Evolutionary conservation across 2,113 vertebrate genomes (phyloP), one percentile per base, ranked within the genome.

Genomic region (Glaucomys volans): DNA sequence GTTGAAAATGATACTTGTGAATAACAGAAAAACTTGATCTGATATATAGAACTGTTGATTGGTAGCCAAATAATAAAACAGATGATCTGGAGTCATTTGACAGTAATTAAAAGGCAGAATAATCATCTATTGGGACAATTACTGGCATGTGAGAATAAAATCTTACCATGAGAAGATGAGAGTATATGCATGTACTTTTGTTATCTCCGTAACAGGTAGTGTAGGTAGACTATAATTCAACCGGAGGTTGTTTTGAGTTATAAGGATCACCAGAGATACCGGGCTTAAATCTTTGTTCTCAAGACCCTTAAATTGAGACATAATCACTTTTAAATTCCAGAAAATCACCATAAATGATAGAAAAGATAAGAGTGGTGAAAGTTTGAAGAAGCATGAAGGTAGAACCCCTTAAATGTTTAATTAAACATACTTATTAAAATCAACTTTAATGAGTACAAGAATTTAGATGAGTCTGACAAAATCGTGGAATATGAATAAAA

Each of bases 1-100:
- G 35, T 76, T 96, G 72, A 40, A 80, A 97, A 95, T 90, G 75
- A n/a, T 91, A 79, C 79, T 90, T 86, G 14, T 6, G 3, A 72
- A 1, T 77, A 52, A 81, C 14, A 24, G 71, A 75, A 93, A 76
- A 32, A n/a, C 64, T 74, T 81, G 47, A 79, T 57, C 22, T 80
- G 24, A 86, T 50, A 69, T 8, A 86, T 4, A 77, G 40, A 95
- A 91, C 20, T 54, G 20, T 76, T 86, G 42, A 67, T 79, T 71
- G 57, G 40, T 90, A 64, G 16, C 37, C 89, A 95, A 90, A 81
- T 87, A 83, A 72, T 62, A 85, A 42, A 93, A 32, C 18, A 69
- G 52, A 69, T 77, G 18, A 81, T 90, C 57, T 35, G n/a, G 11
- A 76, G 28, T n/a, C 40, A 88, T 81, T 90, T 87, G 26, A 57